phyloP scores from a whole-genome alignment of 2,797 vertebrate species.

The Notoglanidium macrostoma region DNA sequence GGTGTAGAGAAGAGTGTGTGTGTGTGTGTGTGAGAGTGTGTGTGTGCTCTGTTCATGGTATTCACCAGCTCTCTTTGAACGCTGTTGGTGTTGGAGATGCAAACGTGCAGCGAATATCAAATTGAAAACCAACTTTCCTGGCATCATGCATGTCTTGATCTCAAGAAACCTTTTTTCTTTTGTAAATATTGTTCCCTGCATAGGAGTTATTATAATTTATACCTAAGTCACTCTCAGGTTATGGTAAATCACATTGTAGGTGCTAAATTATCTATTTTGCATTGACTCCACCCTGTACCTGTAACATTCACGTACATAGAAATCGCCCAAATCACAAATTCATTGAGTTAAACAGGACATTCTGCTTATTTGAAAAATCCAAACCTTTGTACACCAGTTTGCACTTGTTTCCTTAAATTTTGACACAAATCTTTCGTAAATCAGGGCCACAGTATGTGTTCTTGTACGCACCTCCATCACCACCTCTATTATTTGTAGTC shows the following conservation, averaged over 20 bases:
- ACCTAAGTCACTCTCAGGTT: neutral
- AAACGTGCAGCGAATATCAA: constrained; percentile 10
- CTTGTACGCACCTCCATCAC: neutral
- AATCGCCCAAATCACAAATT: neutral
- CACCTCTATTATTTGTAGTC: neutral
- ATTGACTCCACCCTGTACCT: neutral
- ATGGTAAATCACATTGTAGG: neutral
- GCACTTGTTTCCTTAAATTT: neutral
- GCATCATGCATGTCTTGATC: neutral
- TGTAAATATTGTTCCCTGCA: neutral
- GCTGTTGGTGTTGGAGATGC: neutral
- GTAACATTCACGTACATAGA: neutral
- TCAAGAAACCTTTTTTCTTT: neutral
- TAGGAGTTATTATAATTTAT: neutral
- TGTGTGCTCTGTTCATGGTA: neutral
- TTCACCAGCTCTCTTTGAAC: neutral
- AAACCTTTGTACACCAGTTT: neutral
- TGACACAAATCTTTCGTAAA: neutral
- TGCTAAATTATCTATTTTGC: neutral
- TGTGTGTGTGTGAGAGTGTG: neutral
- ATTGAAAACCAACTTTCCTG: neutral
- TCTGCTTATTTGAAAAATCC: neutral
- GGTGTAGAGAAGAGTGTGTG: neutral
- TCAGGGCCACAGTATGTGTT: neutral
- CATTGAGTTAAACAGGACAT: neutral